phyloP scores from a whole-genome alignment of 2,888 invertebrate genomes.

The Catocala sponsa region DNA sequence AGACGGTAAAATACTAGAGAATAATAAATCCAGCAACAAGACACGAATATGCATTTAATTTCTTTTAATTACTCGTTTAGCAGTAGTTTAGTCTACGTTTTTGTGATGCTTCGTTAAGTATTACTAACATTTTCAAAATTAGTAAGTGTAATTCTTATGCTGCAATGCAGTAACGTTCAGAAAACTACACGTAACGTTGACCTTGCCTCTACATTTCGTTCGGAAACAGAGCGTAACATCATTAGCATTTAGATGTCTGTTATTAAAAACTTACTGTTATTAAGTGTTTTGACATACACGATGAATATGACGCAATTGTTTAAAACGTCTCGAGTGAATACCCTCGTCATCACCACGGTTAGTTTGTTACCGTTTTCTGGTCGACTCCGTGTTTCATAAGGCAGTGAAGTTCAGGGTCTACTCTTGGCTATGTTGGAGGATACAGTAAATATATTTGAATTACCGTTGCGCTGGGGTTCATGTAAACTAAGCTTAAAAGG shows the following conservation, averaged over 20 bases:
- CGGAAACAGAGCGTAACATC: conserved; percentile 61
- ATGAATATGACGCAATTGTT: conserved; percentile 26
- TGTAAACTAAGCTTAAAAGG: no score
- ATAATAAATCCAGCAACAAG: no score
- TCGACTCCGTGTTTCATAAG: not conserved
- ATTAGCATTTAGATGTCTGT: conserved; percentile 56
- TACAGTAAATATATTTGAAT: no score
- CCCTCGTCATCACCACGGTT: not conserved
- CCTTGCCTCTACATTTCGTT: conserved; percentile 65
- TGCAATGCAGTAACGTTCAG: conserved; percentile 14
- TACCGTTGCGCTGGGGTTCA: no score
- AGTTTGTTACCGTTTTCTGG: conserved; percentile 1
- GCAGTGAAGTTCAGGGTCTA: no score
- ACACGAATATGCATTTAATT: no score
- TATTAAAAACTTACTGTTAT: conserved; percentile 45
- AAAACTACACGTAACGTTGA: conserved; percentile 41
- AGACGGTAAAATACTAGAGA: no score
- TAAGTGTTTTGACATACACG: conserved; percentile 39
- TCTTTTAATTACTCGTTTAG: no score
- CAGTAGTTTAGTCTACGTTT: not conserved
- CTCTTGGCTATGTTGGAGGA: no score
- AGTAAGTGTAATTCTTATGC: conserved; percentile 5
- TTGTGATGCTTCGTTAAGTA: not conserved
- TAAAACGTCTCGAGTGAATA: not conserved
- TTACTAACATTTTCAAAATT: conserved; percentile 4